These are phyloP conservation scores for Platycnemis pennipes DNA, from an alignment of 2,888 invertebrate species.

Conservation along the genomic window DNA sequence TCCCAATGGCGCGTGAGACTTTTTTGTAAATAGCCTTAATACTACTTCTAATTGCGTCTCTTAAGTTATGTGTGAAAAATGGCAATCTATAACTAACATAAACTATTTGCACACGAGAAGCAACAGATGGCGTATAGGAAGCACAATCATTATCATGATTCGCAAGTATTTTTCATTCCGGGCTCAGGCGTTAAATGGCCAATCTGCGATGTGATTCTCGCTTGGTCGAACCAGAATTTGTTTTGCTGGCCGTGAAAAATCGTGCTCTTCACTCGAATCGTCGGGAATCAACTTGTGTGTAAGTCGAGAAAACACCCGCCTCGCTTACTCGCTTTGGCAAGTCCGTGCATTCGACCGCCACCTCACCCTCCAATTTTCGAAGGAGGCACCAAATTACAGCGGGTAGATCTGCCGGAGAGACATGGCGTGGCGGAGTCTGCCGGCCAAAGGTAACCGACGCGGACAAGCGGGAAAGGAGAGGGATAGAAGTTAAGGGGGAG, in stretches of 20 bases:
- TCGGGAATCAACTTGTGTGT: background rate
- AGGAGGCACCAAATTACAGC: background rate
- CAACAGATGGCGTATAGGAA: background rate
- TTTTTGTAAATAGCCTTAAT: too few relatives aligned
- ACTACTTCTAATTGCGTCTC: background rate
- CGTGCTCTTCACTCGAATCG: background rate
- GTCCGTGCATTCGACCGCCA: background rate
- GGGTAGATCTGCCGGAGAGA: background rate
- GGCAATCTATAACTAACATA: background rate
- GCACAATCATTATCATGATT: background rate
- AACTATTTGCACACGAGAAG: background rate
- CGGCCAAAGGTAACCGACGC: background rate
- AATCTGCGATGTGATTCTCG: background rate
- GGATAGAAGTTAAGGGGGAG: background rate
- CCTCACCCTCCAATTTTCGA: background rate
- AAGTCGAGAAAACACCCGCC: background rate
- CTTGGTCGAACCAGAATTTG: background rate
- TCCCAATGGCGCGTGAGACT: too few relatives aligned
- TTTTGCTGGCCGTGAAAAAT: background rate
- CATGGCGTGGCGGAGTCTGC: background rate
- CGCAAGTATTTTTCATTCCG: background rate
- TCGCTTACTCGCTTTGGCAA: background rate
- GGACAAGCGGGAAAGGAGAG: background rate
- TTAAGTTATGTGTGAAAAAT: background rate
- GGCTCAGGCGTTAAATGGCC: background rate